Evolutionary conservation across 2,113 vertebrate genomes (phyloP), one percentile per base, ranked within the genome.

Genomic region (Zapornia atra): DNA sequence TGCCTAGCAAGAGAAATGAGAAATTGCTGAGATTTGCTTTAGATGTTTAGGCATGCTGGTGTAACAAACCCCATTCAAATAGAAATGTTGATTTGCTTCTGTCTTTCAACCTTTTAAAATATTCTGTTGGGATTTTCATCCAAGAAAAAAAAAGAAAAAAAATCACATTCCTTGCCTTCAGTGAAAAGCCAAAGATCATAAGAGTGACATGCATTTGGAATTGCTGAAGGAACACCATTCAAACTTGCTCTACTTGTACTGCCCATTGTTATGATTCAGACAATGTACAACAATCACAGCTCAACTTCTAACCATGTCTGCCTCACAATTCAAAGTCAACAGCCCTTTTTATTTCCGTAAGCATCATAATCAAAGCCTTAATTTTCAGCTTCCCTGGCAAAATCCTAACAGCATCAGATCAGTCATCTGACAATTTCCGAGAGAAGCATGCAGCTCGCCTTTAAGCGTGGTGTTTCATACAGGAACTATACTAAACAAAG

Each of bases 401-500:
- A 94, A 96, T 46, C 69, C 88, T 63, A 91, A 72, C 69, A 88
- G 82, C 94, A 83, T 40, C 57, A 25, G 51, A 95, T 90, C 84
- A 64, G 83, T 68, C 92, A 92, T 83, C 98, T 95, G 96, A 88
- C 96, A 96, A 72, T 90, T 82, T 26, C 29, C 63, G 93, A 95
- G 64, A 92, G 92, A 85, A 93, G 82, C 86, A 72, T 78, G 90
- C 95, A 88, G 82, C 70, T 80, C 8, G 1, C 78, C 92, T 94
- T 80, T 42, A 60, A 86, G 92, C 94, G 85, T 15, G 70, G 85
- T 82, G 86, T 95, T 94, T 56, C 4, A 5, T 12, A 46, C 48
- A 59, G 84, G 87, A 92, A 94, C 96, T 92, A 69, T 63, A 90
- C 85, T 85, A 91, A 96, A 98, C 98, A 98, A 98, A 98, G 96